Conservation (phyloP, 23 tunicate genomes). For the Ascidia mentula region DNA sequence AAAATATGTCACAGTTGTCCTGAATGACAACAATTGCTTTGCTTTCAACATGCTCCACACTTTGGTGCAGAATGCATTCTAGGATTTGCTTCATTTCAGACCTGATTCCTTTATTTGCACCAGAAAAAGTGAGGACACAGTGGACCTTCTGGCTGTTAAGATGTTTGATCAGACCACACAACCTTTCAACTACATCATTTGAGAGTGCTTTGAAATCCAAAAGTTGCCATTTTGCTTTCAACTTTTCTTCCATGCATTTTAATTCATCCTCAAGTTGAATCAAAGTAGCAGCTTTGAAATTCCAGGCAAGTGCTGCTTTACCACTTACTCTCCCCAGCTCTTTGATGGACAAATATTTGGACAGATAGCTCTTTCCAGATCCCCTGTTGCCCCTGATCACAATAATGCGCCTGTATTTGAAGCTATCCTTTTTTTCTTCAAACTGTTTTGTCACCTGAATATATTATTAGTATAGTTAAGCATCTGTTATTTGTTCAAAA, state of each 20-base stretch:
- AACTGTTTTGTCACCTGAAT: background rate
- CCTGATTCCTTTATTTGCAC: background rate
- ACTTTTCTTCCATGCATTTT: background rate
- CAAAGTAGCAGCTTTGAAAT: too few species aligned
- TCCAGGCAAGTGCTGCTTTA: background rate
- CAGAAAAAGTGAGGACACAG: background rate
- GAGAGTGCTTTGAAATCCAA: background rate
- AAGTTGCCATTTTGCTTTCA: background rate
- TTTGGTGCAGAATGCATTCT: background rate
- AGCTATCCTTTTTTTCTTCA: background rate
- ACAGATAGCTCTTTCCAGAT: background rate
- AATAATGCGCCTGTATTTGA: background rate
- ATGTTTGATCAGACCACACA: background rate
- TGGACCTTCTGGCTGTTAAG: background rate
- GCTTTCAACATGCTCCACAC: background rate
- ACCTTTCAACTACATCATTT: background rate
- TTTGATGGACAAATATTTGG: background rate
- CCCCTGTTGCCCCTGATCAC: background rate
- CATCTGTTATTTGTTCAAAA: too few species aligned
- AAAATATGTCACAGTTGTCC: background rate
- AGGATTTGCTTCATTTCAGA: background rate
- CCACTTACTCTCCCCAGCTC: background rate
- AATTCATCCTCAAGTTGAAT: background rate
- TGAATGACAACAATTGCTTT: background rate
- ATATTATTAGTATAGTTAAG: too few species aligned